Evolutionary conservation across 1,140 invertebrate species (phyloP).

Genomic region (Uloborus diversus): DNA sequence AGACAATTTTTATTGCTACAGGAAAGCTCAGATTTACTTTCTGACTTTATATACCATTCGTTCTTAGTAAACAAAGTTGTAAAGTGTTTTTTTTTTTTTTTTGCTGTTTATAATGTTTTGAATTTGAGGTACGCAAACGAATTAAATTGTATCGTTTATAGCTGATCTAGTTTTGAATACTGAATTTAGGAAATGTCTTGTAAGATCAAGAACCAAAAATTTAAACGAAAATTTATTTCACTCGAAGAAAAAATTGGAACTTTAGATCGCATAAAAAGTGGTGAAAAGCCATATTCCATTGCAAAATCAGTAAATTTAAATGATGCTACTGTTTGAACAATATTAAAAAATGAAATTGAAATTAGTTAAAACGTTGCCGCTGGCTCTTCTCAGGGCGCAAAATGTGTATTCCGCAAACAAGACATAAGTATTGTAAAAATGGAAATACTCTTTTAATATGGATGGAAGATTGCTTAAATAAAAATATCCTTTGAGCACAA

Average conservation of each 20-base stretch:
- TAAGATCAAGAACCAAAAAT: not conserved
- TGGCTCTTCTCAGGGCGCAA: not conserved
- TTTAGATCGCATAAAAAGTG: not conserved
- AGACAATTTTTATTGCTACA: not conserved
- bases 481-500: slow-evolving; percentile 6
- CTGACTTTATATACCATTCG: not conserved
- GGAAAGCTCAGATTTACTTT: not conserved
- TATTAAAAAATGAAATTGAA: not conserved
- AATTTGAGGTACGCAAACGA: not conserved
- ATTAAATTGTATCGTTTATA: not conserved
- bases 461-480: slow-evolving; percentile 23
- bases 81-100: not conserved
- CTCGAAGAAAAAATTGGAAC: not conserved
- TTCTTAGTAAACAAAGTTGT: not conserved
- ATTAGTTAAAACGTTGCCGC: not conserved
- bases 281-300: not conserved
- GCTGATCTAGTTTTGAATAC: not conserved
- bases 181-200: not conserved
- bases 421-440: slow-evolving; percentile 14
- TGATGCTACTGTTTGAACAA: not conserved
- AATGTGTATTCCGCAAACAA: not conserved
- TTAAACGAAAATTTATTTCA: not conserved
- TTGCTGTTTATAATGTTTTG: not conserved
- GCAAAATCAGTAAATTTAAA: not conserved
- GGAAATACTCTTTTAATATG: slow-evolving; percentile 7